Conservation (phyloP, 2,797 vertebrate species). For the Siniperca undulata region DNA sequence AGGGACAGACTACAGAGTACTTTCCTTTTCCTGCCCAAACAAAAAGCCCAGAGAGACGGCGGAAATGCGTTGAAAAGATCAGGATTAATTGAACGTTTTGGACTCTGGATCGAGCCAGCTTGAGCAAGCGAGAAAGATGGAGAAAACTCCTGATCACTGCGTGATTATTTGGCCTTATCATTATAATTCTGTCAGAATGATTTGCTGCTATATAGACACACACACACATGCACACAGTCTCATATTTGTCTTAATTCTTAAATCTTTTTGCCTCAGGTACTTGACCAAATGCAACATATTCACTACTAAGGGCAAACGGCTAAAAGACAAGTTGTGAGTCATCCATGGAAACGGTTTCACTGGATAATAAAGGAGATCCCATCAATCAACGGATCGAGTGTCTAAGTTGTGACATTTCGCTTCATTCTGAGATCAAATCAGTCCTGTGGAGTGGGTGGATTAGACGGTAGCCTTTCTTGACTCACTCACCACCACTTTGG, state of each 20-base stretch:
- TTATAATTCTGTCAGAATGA: neutral
- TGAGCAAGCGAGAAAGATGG: no score
- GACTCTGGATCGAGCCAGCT: no score
- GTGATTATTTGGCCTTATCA: no score
- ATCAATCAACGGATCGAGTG: slow-evolving; percentile 39
- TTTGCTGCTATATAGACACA: neutral
- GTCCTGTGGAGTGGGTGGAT: slow-evolving; percentile 26
- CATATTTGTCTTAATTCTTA: slow-evolving; percentile 8
- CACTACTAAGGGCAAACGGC: slow-evolving; percentile 3
- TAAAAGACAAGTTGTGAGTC: slow-evolving; percentile 26
- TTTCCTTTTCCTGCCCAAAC: neutral
- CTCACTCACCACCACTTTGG: slow-evolving; percentile 27
- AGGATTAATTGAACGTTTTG: no score
- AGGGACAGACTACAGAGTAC: no score
- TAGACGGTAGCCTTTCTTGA: slow-evolving; percentile 27
- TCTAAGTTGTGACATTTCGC: slow-evolving; percentile 31
- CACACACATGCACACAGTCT: neutral
- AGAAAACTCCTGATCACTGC: no score
- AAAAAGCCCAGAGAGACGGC: neutral
- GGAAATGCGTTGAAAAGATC: neutral
- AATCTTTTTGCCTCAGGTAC: slow-evolving; percentile 16
- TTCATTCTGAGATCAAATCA: slow-evolving; percentile 44
- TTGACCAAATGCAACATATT: slow-evolving; percentile 25
- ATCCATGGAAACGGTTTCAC: slow-evolving; percentile 14
- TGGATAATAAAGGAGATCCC: slow-evolving; percentile 13